Evolutionary conservation across 1,140 invertebrate genomes (phyloP), one percentile per base, ranked within the genome.

Genomic region (Cheumatopsyche charites): DNA sequence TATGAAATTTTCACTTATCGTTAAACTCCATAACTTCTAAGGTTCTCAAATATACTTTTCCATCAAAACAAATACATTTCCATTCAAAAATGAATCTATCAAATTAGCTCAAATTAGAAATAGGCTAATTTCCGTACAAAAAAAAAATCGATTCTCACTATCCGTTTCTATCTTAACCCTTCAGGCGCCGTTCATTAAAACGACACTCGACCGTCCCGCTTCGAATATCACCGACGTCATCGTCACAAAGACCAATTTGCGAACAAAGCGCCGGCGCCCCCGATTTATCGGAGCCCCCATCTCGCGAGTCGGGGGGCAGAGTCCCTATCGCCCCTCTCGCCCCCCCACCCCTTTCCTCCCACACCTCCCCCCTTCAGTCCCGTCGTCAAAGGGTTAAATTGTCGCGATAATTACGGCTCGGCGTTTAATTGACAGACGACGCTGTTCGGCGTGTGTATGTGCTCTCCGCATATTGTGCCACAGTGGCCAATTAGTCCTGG

Each of bases 371-470:
- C 13, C 6, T 42, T n/a, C n/a, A n/a, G n/a, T 11, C 43, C 19
- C 47, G 66, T 17, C 49, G 63, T 45, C 66, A 68, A 68, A 68
- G 66, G 66, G 47, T 58, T 45, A 68, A 68, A 68, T 68, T 68
- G 66, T 45, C 26, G 26, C 23, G 41, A 68, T 68, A 68, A 68
- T 68, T 68, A 68, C 47, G 66, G 66, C 47, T 68, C 66, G 19
- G 45, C 66, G 43, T 68, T 68, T 68, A 68, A 68, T 68, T 68
- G 66, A 68, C 66, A 68, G 66, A 68, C 66, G 66, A 68, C 66
- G 49, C 66, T 68, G 19, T 45, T 13, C 45, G n/a, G n/a, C n/a
- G n/a, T n/a, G n/a, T 21, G 21, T 21, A 25, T 45, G 43, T 45
- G 66, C 49, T 68, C 49, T 19, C 26, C 21, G 66, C 26, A 45